These are phyloP conservation scores for Halocaridina rubra DNA, from an alignment of 2,888 invertebrate species.

Conservation along the genomic window DNA sequence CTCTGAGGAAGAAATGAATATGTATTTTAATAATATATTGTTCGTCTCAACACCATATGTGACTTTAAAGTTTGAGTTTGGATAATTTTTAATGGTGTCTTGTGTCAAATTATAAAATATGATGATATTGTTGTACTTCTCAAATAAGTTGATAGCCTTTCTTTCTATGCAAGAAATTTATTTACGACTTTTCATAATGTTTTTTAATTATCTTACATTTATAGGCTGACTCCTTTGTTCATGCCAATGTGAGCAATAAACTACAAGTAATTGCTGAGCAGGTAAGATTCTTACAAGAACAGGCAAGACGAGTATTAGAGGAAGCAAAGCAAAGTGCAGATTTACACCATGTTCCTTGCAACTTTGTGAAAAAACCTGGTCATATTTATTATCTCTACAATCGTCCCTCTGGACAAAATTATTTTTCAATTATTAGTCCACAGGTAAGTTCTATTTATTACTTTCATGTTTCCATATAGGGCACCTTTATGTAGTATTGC, in stretches of 20 bases:
- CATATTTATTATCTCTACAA: constrained; percentile 79
- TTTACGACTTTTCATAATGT: too few relatives aligned
- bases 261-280: constrained; percentile 79
- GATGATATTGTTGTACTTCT: too few relatives aligned
- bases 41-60: too few relatives aligned
- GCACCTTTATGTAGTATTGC: background rate
- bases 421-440: constrained; percentile 81
- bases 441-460: constrained; percentile 70
- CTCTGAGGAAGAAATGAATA: too few relatives aligned
- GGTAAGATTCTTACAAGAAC: constrained; percentile 76
- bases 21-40: too few relatives aligned
- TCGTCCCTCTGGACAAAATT: constrained; percentile 75
- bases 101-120: too few relatives aligned
- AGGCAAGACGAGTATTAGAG: constrained; percentile 74
- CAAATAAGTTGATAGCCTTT: too few relatives aligned
- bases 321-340: constrained; percentile 74
- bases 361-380: constrained; percentile 80
- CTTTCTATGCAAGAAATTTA: too few relatives aligned
- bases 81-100: too few relatives aligned
- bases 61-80: too few relatives aligned
- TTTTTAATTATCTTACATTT: too few relatives aligned
- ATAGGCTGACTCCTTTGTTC: constrained; percentile 75
- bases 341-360: constrained; percentile 79
- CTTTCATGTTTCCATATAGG: background rate
- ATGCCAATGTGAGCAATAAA: constrained; percentile 75